Percentiles rank a stretch among this genome's conserved stretches.
Conservation (phyloP, 2,797 vertebrate species). For the Acipenser transmontanus region DNA sequence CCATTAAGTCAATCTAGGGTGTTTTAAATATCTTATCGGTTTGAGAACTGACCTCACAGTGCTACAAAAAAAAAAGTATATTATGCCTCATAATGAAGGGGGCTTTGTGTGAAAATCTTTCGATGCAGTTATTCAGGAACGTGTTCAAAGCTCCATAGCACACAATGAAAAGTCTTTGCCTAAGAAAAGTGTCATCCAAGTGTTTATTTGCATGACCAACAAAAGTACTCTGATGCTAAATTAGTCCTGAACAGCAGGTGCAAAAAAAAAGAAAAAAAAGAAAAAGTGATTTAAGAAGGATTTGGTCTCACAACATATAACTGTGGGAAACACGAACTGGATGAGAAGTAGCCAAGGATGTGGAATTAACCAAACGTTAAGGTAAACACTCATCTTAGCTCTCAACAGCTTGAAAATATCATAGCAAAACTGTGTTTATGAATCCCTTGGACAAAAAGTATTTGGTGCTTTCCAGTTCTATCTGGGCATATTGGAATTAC, state of each 20-base stretch:
- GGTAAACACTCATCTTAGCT: neutral
- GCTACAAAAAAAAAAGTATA: neutral
- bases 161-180: neutral
- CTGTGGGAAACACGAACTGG: neutral
- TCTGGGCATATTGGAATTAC: too few species aligned
- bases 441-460: neutral
- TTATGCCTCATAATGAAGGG: neutral
- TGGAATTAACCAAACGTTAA: neutral
- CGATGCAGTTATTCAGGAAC: slow-evolving; percentile 20
- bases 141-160: slow-evolving; percentile 21
- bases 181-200: neutral
- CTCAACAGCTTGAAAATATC: neutral
- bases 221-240: neutral
- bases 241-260: neutral
- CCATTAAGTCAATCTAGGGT: slow-evolving; percentile 42
- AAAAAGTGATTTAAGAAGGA: slow-evolving; percentile 1
- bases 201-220: slow-evolving; percentile 1
- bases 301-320: neutral
- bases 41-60: neutral
- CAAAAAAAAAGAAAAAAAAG: neutral
- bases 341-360: neutral
- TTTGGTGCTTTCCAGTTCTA: neutral
- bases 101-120: slow-evolving; percentile 9
- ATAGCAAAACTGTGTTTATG: neutral
- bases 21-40: slow-evolving; percentile 28